Conservation (phyloP, 2,888 invertebrate species). For the Eupithecia pulchellata region DNA sequence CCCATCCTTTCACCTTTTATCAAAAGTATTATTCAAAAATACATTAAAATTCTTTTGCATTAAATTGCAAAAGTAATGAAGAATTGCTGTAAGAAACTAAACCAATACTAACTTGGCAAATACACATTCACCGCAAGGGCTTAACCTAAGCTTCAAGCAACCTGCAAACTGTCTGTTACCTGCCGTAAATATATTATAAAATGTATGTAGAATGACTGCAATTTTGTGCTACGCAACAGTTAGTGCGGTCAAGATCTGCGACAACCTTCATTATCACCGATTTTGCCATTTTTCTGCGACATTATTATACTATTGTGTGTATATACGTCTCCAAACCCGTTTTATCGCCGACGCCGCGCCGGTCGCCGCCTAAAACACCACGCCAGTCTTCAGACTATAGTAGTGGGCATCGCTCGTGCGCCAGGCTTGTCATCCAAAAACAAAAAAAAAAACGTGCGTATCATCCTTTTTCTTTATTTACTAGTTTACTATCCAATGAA, state of each 20-base stretch:
- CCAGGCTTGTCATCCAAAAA: not conserved
- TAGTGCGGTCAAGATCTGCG: not conserved
- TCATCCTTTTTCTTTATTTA: not conserved
- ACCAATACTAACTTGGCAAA: no score
- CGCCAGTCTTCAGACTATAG: not conserved
- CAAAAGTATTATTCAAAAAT: no score
- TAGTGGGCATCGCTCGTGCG: constrained; percentile 2
- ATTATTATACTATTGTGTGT: not conserved
- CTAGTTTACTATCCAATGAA: not conserved
- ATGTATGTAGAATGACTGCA: not conserved
- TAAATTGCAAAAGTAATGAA: no score
- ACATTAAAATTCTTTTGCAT: no score
- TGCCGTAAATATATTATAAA: no score
- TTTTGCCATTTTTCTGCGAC: not conserved
- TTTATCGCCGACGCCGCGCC: constrained; percentile 1
- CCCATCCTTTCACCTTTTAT: no score
- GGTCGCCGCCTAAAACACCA: not conserved
- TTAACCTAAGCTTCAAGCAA: no score
- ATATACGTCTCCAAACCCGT: not conserved
- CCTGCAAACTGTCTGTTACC: not conserved
- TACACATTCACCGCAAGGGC: no score
- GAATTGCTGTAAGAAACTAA: no score
- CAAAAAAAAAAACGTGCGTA: constrained; percentile 1
- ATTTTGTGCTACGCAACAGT: not conserved
- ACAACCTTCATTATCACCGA: not conserved